Evolutionary conservation across 2,113 vertebrate species (phyloP).

Genomic region (Otolemur garnettii): DNA sequence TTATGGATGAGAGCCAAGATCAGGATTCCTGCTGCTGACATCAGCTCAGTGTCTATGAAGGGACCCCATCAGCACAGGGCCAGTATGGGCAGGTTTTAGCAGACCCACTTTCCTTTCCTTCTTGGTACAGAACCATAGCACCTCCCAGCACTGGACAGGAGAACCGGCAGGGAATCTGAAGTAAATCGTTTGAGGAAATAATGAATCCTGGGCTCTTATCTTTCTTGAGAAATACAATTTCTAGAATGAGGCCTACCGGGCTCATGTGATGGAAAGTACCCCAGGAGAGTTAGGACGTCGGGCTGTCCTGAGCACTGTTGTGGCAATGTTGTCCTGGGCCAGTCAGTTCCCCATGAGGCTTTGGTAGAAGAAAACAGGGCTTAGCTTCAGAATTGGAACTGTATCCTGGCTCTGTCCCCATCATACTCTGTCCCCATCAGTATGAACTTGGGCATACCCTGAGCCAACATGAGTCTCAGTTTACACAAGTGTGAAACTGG

Average conservation of each 20-base stretch:
- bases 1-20: background rate
- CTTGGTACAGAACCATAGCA: background rate
- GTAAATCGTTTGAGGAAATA: slow-evolving; percentile 70
- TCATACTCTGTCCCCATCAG: rapidly evolving
- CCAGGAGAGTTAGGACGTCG: background rate
- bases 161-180: slow-evolving; percentile 18
- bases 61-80: background rate
- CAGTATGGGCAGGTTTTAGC: rapidly evolving
- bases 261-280: background rate
- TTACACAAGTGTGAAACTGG: background rate
- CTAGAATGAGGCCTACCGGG: slow-evolving; percentile 42
- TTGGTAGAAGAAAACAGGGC: background rate
- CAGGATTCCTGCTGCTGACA: background rate
- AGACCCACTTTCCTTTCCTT: background rate
- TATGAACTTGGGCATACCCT: background rate
- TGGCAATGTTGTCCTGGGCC: background rate
- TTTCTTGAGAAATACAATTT: slow-evolving; percentile 62
- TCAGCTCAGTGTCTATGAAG: no score
- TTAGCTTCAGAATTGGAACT: background rate
- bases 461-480: background rate
- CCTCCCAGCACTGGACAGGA: slow-evolving; percentile 37
- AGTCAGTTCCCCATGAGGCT: slow-evolving; percentile 6
- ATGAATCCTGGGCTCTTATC: slow-evolving; percentile 24
- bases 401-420: background rate
- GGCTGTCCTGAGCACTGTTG: background rate